Evolutionary conservation across 2,797 vertebrate genomes (phyloP).

Genomic region (Acanthis flammea): DNA sequence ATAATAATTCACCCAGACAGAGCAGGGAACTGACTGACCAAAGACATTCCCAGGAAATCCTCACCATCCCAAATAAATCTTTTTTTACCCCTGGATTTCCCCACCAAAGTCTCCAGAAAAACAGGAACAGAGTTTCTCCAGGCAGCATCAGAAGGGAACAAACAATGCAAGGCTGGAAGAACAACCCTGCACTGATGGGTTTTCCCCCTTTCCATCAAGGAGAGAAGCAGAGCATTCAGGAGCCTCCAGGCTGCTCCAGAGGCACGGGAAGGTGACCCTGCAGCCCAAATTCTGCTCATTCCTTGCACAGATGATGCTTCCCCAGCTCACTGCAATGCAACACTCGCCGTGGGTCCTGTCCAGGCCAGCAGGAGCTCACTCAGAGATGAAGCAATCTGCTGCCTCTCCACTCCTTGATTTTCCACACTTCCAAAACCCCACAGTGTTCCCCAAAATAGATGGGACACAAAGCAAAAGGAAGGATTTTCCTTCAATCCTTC

Average conservation of each 20-base stretch:
- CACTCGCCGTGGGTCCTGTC: neutral
- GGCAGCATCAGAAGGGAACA: neutral
- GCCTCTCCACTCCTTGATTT: neutral
- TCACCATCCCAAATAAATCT: neutral
- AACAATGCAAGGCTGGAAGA: neutral
- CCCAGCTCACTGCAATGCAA: conserved; percentile 22
- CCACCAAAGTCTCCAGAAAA: neutral
- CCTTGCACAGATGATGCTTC: neutral
- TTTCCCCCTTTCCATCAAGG: neutral
- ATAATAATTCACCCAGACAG: neutral
- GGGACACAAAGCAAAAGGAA: too few relatives aligned
- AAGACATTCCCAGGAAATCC: neutral
- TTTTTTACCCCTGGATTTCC: neutral
- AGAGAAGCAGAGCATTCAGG: fast-evolving
- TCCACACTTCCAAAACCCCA: too few relatives aligned
- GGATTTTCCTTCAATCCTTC: too few relatives aligned
- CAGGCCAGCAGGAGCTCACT: neutral
- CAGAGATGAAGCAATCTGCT: neutral
- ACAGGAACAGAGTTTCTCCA: neutral
- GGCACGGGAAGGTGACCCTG: neutral
- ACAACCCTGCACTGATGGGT: neutral
- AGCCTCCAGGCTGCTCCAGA: neutral
- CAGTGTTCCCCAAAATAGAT: too few relatives aligned
- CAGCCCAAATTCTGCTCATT: neutral
- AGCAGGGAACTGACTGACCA: neutral